These are phyloP conservation scores for Sipunculus nudus DNA, from an alignment of 2,888 invertebrate species.

Conservation along the genomic window DNA sequence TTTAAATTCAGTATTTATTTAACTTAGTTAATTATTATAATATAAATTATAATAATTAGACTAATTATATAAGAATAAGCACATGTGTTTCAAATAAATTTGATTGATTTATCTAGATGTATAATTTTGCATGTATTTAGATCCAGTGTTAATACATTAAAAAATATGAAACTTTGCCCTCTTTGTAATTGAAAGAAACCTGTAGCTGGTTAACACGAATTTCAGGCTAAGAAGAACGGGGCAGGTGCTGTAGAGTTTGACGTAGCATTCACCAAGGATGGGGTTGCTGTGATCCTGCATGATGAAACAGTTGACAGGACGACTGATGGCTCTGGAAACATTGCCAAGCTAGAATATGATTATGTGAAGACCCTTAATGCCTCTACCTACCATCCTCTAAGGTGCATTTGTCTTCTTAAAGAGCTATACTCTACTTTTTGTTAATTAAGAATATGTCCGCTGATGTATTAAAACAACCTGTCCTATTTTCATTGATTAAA, in stretches of 20 bases:
- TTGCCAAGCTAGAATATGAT: conserved; percentile 74
- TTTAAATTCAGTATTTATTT: no score
- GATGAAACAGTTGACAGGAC: conserved; percentile 78
- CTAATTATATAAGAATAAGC: no score
- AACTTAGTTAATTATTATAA: no score
- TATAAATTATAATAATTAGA: no score
- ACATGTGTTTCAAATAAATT: no score
- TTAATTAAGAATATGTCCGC: no score
- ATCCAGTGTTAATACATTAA: background rate
- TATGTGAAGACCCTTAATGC: conserved; percentile 75
- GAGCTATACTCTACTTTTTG: no score
- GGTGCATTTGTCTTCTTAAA: conserved; percentile 31
- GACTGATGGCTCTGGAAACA: conserved; percentile 70
- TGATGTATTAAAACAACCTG: no score
- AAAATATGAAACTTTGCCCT: background rate
- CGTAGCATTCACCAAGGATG: conserved; percentile 78
- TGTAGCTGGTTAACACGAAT: conserved; percentile 44
- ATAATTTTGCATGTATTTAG: no score
- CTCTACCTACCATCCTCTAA: conserved; percentile 68
- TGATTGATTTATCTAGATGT: no score
- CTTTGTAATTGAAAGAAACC: no score
- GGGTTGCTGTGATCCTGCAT: conserved; percentile 79
- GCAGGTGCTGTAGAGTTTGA: conserved; percentile 83
- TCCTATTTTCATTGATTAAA: no score
- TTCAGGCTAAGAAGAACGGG: conserved; percentile 77